Conservation (phyloP, 2,888 invertebrate genomes). For the Pseudanteris insignis region DNA sequence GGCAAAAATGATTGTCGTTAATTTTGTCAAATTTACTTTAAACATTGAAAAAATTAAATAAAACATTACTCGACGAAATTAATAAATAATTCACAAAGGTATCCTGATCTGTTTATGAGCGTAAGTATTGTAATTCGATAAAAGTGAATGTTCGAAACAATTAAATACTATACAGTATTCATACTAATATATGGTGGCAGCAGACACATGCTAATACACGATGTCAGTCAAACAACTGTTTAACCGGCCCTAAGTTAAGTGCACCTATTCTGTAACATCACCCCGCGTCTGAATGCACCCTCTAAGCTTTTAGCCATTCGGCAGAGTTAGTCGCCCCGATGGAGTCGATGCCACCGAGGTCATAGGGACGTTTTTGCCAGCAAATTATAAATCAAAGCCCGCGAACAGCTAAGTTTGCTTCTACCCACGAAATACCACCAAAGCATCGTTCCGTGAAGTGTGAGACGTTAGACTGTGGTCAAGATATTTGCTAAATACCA, state of each 20-base stretch:
- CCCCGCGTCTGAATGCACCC: slow-evolving; percentile 27
- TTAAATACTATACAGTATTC: slow-evolving; percentile 39
- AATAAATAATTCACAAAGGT: too few relatives aligned
- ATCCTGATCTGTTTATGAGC: too few relatives aligned
- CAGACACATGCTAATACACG: slow-evolving; percentile 65
- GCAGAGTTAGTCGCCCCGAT: slow-evolving; percentile 15
- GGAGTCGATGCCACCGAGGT: slow-evolving; percentile 9
- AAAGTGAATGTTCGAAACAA: slow-evolving; percentile 8
- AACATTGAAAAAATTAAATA: too few relatives aligned
- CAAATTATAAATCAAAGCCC: background rate
- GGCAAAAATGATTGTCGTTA: too few relatives aligned
- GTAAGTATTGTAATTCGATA: background rate
- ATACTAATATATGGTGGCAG: slow-evolving; percentile 63
- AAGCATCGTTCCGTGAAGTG: background rate
- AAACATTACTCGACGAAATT: too few relatives aligned
- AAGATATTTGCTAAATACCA: slow-evolving; percentile 14
- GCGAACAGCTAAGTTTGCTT: background rate
- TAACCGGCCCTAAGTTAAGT: slow-evolving; percentile 65
- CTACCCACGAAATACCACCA: background rate
- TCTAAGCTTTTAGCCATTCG: slow-evolving; percentile 29
- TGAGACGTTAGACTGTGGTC: background rate
- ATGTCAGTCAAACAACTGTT: slow-evolving; percentile 66
- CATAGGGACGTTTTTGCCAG: slow-evolving; percentile 11
- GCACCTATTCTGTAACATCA: slow-evolving; percentile 48
- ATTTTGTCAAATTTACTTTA: too few relatives aligned